Base-by-base conservation (phyloP, 2,888 invertebrate genomes). In the Drosophila silvestris region DNA sequence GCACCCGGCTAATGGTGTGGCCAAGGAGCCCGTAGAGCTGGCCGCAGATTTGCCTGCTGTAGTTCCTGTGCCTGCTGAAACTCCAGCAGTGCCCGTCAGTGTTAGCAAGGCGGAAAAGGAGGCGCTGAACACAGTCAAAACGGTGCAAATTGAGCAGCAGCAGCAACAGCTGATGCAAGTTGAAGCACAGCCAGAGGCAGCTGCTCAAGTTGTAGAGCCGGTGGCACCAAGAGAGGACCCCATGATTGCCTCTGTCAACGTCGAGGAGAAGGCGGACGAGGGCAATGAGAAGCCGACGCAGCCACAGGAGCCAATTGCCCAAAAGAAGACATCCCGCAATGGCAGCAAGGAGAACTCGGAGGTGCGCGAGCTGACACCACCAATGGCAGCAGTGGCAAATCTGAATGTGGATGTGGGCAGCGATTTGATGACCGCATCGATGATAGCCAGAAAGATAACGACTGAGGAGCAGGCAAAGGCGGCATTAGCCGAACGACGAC, bases 391-490 rank as follows among this genome's bases (percentile, higher is more conserved):
- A 4, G 9, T 59, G 51, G 39, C 84, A 35, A 74, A 63, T 32
- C 67, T 69, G 28, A 59, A 37, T 51, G 73, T 70, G 26, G 73
- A 56, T 28, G 67, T 32, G 19, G 65, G 73, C 37, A 91, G 84
- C 51, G 93, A 93, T 79, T 70, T 90, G 69, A 93, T 93, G 93
- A 92, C 94, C 82, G 95, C 96, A 56, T 96, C 96, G 41, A 95
- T 96, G 95, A 95, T 95, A 72, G 95, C 95, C 16, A 96, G 95
- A 92, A 94, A 96, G 82, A 97, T 98, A 82, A 97, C 96, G 14
- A 98, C 98, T 4, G 98, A 98, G 94, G 98, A 97, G 93, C 96
- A 98, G 93, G 98, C 98, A 12, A 98, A 98, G 94, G 98, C 98
- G 26, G 98, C 98, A 66, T 94, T 99, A 67, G 98, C 98, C 0